Percentiles rank a stretch among this genome's conserved stretches.
These are phyloP conservation scores for Frieseomelitta varia DNA, from an alignment of 1,140 invertebrate genomes.

Conservation along the genomic window DNA sequence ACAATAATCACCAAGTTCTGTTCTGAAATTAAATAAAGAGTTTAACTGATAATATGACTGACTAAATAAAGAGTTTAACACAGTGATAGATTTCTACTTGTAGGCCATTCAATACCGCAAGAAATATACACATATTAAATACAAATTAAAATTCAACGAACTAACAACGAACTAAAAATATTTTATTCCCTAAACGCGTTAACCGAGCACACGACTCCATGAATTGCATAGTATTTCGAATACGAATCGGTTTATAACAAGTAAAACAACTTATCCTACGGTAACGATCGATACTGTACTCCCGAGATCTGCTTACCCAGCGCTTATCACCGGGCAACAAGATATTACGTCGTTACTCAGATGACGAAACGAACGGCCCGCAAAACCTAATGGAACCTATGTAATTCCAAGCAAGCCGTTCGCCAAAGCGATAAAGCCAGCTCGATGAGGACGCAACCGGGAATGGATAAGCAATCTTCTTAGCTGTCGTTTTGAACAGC, in stretches of 20 bases:
- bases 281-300: conserved; percentile 14
- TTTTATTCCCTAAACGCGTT: conserved; percentile 3
- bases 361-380: conserved; percentile 26
- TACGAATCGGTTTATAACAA: neutral
- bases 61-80: neutral
- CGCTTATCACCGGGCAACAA: conserved; percentile 20
- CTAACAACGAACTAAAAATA: neutral
- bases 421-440: conserved; percentile 40
- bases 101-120: neutral
- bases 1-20: too few relatives aligned
- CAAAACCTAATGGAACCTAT: conserved; percentile 25
- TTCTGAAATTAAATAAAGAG: neutral
- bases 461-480: conserved; percentile 59
- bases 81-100: too few relatives aligned
- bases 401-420: conserved; percentile 45
- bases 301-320: neutral
- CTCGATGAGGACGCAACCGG: conserved; percentile 52
- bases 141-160: neutral
- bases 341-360: conserved; percentile 24
- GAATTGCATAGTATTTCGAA: neutral
- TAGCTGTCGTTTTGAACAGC: conserved; percentile 57
- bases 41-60: too few relatives aligned
- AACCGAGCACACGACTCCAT: neutral
- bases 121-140: neutral
- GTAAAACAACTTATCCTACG: conserved; percentile 13